A percentile compares a stretch with the other conserved stretches of the same genome.
Evolutionary conservation across 2,113 vertebrate species (phyloP).

Genomic region (Ramphastos sulfuratus): DNA sequence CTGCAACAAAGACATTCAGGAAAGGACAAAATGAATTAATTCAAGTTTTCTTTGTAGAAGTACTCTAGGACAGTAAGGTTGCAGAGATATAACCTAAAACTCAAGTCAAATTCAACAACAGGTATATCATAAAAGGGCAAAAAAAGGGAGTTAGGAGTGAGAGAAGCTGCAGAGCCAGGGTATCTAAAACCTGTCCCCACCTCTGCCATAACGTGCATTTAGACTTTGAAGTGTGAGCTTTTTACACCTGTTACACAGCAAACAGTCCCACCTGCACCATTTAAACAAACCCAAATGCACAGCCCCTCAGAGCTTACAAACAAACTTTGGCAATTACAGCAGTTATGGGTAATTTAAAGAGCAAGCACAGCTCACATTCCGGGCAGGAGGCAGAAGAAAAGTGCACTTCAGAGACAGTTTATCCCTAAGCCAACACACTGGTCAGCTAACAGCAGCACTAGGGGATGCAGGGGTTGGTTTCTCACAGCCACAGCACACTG

Average conservation of each 20-base stretch:
- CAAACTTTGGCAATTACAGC: not conserved
- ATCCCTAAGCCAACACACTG: not conserved
- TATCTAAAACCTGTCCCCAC: not conserved
- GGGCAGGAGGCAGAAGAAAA: not conserved
- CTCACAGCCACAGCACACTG: not conserved
- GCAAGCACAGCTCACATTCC: not conserved
- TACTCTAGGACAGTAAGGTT: not conserved
- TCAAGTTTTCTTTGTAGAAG: not conserved
- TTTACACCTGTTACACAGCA: not conserved
- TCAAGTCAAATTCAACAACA: not conserved
- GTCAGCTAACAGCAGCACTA: fast-evolving
- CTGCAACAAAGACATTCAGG: not conserved
- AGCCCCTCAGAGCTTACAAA: not conserved
- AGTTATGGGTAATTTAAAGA: not conserved
- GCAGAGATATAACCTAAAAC: not conserved
- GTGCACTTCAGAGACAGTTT: too few species aligned
- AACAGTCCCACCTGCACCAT: too few species aligned
- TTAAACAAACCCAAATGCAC: not conserved
- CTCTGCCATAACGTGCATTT: not conserved
- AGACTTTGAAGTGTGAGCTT: not conserved
- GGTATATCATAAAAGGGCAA: fast-evolving
- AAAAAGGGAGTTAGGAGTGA: fast-evolving
- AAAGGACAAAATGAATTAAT: not conserved
- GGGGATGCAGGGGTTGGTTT: not conserved
- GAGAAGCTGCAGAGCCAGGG: not conserved